Evolutionary conservation across 2,113 vertebrate genomes (phyloP), one percentile per base, ranked within the genome.

Genomic region (Oostethus manadensis): DNA sequence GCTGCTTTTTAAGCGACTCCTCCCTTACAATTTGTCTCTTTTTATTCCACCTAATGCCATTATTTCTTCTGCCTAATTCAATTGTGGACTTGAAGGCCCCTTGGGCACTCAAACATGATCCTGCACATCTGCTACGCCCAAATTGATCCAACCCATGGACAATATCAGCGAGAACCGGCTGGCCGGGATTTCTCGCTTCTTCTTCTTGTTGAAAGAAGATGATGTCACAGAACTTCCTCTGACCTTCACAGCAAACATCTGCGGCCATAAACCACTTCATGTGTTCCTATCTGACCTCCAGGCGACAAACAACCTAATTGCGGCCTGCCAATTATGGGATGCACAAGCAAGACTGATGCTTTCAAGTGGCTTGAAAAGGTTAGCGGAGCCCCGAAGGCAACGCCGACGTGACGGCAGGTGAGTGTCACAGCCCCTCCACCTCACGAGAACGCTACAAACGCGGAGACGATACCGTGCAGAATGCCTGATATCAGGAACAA

Each of bases 61-160:
- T 97, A 93, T 88, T 88, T 87, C 85, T 88, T 88, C 89, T 87
- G 81, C 66, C 85, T 85, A 95, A 98, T 95, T 84, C 82, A 80
- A 90, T 95, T 95, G 89, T 88, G 67, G 79, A 74, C 79, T 79
- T 87, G 84, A 86, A 88, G 88, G 88, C 89, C 87, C 76, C 81
- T 76, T 88, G 91, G 57, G 38, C 11, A 7, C 38, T 89, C 88
- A 89, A 85, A 80, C 71, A 69, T 87, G 90, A 68, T 84, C 82
- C 66, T 87, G 86, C 79, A 76, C 86, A 71, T 80, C 82, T 82
- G 82, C 78, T 82, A 85, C 70, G 48, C 80, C 85, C 84, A 94
- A 92, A 94, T 93, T 89, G 84, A 79, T 87, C 68, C 90, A 84
- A 73, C 81, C 29, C 88, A 90, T 88, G 92, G 90, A 89, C 85